phyloP scores from a whole-genome alignment of 2,797 vertebrate species.

The Sylvilagus floridanus region DNA sequence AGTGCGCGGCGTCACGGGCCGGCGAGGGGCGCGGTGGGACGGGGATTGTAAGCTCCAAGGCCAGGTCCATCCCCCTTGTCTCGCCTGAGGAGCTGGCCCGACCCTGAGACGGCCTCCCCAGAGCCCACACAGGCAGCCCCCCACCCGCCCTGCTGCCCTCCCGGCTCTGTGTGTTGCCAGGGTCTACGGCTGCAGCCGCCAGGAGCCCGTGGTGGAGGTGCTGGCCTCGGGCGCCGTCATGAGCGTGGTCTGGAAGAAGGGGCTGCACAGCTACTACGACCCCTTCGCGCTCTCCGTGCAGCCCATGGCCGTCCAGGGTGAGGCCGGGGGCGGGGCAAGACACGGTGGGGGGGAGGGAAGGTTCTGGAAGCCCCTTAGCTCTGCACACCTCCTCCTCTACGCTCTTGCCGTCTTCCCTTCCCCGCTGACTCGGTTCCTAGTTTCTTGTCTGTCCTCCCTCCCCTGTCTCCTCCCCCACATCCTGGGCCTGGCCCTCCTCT shows the following conservation, averaged over 20 bases:
- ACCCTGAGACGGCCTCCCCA: neutral
- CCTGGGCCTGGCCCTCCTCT: rapidly evolving
- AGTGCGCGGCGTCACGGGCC: neutral
- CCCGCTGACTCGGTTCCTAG: neutral
- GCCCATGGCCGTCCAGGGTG: slow-evolving; percentile 89
- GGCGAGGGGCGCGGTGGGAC: neutral
- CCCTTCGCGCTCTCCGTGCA: slow-evolving; percentile 93
- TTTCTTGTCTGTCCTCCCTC: rapidly evolving
- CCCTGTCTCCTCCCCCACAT: neutral
- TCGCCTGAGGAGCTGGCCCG: neutral
- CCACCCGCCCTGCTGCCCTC: neutral
- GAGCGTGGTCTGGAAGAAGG: slow-evolving; percentile 96
- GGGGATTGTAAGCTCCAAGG: neutral
- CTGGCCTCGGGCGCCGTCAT: slow-evolving; percentile 93
- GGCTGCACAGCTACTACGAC: slow-evolving; percentile 93
- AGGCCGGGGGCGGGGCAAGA: slow-evolving; percentile 30
- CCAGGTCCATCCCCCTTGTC: neutral
- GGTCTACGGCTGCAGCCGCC: slow-evolving; percentile 94
- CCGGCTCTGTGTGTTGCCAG: slow-evolving; percentile 83
- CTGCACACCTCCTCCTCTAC: neutral
- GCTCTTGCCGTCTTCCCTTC: too few species aligned
- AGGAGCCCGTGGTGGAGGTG: slow-evolving; percentile 91
- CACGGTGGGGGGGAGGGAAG: neutral
- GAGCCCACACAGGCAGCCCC: neutral
- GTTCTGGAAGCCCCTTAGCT: neutral